These are phyloP conservation scores for Physella acuta DNA, from an alignment of 1,140 invertebrate species.

Conservation along the genomic window DNA sequence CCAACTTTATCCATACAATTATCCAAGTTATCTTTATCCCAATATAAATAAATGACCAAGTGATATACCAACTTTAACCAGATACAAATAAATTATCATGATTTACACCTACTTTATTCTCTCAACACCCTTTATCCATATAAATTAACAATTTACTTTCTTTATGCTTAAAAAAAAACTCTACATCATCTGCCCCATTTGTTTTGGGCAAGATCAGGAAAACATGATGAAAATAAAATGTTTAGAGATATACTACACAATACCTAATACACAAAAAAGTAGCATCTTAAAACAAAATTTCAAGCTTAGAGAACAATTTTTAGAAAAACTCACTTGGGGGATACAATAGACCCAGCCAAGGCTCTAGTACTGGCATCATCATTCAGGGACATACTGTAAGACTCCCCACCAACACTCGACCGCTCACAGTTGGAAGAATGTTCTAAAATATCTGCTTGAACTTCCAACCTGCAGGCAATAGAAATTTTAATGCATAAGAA, in stretches of 20 bases:
- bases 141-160: too few species aligned
- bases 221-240: too few species aligned
- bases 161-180: too few species aligned
- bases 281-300: slow-evolving; percentile 3
- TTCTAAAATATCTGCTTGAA: slow-evolving; percentile 75
- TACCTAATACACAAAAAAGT: too few species aligned
- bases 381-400: slow-evolving; percentile 69
- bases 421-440: slow-evolving; percentile 63
- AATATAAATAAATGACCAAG: background rate
- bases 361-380: slow-evolving; percentile 72
- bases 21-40: background rate
- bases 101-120: too few species aligned
- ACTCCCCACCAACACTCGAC: slow-evolving; percentile 74
- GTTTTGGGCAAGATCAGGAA: too few species aligned
- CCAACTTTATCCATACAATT: background rate
- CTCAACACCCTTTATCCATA: too few species aligned
- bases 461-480: slow-evolving; percentile 67
- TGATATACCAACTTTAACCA: too few species aligned
- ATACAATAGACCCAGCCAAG: slow-evolving; percentile 69
- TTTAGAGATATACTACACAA: too few species aligned
- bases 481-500: background rate
- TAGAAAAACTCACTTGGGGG: slow-evolving; percentile 75
- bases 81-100: too few species aligned
- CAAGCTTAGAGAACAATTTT: too few species aligned
- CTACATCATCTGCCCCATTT: too few species aligned